Evolutionary conservation across 2,888 invertebrate species (phyloP).

Genomic region (Netelia virgata): DNA sequence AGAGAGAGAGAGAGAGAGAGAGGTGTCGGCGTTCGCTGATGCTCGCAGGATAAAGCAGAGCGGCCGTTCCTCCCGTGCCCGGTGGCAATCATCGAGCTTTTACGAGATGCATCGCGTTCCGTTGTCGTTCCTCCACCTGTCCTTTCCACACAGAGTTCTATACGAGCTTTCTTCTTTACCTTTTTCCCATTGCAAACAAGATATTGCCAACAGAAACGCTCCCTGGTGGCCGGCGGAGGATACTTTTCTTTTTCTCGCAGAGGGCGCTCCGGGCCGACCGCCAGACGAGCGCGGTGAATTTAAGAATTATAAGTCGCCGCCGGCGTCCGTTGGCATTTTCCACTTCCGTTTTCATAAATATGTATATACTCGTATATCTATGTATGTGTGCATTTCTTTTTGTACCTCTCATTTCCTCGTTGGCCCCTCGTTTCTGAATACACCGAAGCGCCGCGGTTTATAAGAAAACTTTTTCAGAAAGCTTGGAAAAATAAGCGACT

Average conservation of each 20-base stretch:
- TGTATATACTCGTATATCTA: not conserved
- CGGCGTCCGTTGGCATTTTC: conserved; percentile 58
- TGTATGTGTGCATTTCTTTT: not conserved
- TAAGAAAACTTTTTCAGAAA: conserved; percentile 15
- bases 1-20: conserved; percentile 30
- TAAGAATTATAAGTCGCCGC: conserved; percentile 56
- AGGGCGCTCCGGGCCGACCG: conserved; percentile 29
- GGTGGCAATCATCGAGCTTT: conserved; percentile 71
- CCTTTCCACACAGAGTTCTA: conserved; percentile 36
- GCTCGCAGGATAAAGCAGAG: conserved; percentile 47
- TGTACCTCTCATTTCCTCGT: not conserved
- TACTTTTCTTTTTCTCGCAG: not conserved
- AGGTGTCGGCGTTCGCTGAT: conserved; percentile 28
- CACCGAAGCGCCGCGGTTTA: not conserved
- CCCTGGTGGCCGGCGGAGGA: not conserved
- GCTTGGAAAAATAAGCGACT: conserved; percentile 28
- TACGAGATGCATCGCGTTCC: conserved; percentile 69
- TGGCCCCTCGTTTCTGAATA: conserved; percentile 6
- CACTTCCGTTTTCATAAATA: conserved; percentile 54
- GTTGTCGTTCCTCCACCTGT: conserved; percentile 61
- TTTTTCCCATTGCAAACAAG: conserved; percentile 41
- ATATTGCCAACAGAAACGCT: conserved; percentile 34
- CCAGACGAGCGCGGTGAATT: conserved; percentile 36
- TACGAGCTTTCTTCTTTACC: conserved; percentile 1
- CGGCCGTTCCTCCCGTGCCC: conserved; percentile 50